Evolutionary conservation across 2,113 vertebrate genomes (phyloP), one percentile per base, ranked within the genome.

Genomic region (Electrona antarctica): DNA sequence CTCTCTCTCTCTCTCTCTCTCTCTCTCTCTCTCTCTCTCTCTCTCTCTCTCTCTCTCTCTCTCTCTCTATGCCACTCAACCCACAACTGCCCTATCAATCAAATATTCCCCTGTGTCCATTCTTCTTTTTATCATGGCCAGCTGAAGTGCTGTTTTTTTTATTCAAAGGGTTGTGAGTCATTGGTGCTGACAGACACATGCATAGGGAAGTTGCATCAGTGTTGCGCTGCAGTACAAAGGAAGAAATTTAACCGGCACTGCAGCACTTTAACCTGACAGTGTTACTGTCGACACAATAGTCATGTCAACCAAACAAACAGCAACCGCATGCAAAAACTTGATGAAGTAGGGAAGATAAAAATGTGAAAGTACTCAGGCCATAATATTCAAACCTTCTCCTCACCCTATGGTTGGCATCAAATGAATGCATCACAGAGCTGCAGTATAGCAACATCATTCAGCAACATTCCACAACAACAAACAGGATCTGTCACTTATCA

Each of bases 181-280:
- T 1, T 15, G 60, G 68, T 81, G 74, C 86, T 89, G 85, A 89
- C 83, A 71, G 84, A 80, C 56, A 71, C 80, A 83, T 79, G 59
- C 47, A 90, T 76, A 68, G 76, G 91, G 91, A 92, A 92, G 90
- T 92, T 91, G 90, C 88, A 83, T 87, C 87, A 92, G 73, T 73
- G 74, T 71, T 87, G 45, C 59, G 82, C 73, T 75, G 80, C 80
- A 85, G 81, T 66, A 69, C 83, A 59, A 79, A 85, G 77, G 50
- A 80, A 82, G 51, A 85, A 74, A 73, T 21, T 67, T 0, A 60
- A 33, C 58, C 8, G 49, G 33, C 4, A 28, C 28, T 73, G 70
- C 66, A 55, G 62, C 29, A 55, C 73, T 66, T 76, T 13, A 73
- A 29, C 61, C 60, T 58, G 47, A 71, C 33, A 50, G 15, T 57